Percentiles rank a stretch among this genome's conserved stretches.
phyloP scores from a whole-genome alignment of 2,888 invertebrate species.

The Lingula anatina region DNA sequence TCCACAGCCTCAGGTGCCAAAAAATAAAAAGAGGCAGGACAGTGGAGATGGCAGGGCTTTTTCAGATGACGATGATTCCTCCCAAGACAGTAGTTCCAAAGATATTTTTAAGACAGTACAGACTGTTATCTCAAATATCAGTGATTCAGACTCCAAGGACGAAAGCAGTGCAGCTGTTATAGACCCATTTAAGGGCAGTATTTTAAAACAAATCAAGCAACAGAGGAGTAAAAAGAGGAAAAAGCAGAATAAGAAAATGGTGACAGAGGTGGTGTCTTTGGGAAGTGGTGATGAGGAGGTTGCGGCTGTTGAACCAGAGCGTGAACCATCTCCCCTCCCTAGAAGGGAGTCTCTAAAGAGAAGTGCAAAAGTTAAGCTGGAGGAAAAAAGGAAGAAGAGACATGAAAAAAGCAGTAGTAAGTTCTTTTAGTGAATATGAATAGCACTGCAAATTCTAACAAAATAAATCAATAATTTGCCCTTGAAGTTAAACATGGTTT shows the following conservation, averaged over 20 bases:
- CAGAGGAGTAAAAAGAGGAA: not conserved
- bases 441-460: too few relatives aligned
- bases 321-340: slow-evolving; percentile 26
- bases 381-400: slow-evolving; percentile 19
- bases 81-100: too few relatives aligned
- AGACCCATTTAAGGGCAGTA: not conserved
- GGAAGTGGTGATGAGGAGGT: slow-evolving; percentile 11
- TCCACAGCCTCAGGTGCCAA: not conserved
- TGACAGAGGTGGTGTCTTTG: slow-evolving; percentile 13
- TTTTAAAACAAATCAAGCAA: not conserved
- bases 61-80: slow-evolving; percentile 29
- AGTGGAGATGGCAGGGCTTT: slow-evolving; percentile 21
- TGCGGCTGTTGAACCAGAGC: slow-evolving; percentile 12
- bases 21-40: not conserved
- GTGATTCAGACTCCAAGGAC: slow-evolving; percentile 19
- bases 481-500: too few relatives aligned
- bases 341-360: slow-evolving; percentile 7
- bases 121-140: slow-evolving; percentile 20
- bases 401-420: slow-evolving; percentile 21
- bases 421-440: too few relatives aligned
- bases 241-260: slow-evolving; percentile 3
- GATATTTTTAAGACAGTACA: slow-evolving; percentile 19
- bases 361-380: slow-evolving; percentile 13
- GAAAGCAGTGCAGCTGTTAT: slow-evolving; percentile 13
- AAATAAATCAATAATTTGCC: too few relatives aligned